Evolutionary conservation across 2,888 invertebrate species (phyloP).

Genomic region (Drosophila mimica): DNA sequence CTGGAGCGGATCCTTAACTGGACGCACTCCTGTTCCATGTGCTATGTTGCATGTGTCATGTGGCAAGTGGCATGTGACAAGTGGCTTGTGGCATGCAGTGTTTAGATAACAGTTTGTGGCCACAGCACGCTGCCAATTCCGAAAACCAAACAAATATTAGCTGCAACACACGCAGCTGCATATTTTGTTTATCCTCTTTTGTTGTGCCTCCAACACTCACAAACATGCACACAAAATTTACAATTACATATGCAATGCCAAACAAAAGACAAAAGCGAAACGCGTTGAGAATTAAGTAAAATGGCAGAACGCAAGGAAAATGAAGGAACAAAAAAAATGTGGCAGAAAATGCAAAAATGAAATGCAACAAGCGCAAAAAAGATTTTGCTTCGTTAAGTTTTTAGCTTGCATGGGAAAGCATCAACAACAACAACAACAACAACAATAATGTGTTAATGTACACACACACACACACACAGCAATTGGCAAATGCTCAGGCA

Average conservation of each 20-base stretch:
- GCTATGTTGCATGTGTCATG: conserved; percentile 3
- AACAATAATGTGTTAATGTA: conserved; percentile 72
- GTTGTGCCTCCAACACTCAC: background rate
- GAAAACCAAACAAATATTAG: conserved; percentile 54
- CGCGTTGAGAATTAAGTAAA: conserved; percentile 48
- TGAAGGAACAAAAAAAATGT: conserved; percentile 19
- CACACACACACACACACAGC: conserved; percentile 46
- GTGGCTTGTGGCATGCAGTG: conserved; percentile 20
- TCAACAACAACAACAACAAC: conserved; percentile 47
- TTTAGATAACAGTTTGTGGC: conserved; percentile 54
- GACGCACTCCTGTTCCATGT: conserved; percentile 8
- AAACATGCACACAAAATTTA: conserved; percentile 30
- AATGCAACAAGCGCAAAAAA: conserved; percentile 70
- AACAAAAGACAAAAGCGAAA: conserved; percentile 46
- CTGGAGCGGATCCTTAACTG: conserved; percentile 14
- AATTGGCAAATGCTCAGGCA: conserved; percentile 48
- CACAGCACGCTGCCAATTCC: conserved; percentile 20
- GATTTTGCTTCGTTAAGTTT: conserved; percentile 80
- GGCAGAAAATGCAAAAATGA: conserved; percentile 59
- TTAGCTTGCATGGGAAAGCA: conserved; percentile 63
- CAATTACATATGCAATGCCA: conserved; percentile 71
- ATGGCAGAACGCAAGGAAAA: conserved; percentile 4
- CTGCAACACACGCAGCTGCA: conserved; percentile 54
- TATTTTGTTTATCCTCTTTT: conserved; percentile 12
- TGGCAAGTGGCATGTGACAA: conserved; percentile 10